Conservation (phyloP, 1,140 invertebrate genomes). For the Eupristina koningsbergeri region DNA sequence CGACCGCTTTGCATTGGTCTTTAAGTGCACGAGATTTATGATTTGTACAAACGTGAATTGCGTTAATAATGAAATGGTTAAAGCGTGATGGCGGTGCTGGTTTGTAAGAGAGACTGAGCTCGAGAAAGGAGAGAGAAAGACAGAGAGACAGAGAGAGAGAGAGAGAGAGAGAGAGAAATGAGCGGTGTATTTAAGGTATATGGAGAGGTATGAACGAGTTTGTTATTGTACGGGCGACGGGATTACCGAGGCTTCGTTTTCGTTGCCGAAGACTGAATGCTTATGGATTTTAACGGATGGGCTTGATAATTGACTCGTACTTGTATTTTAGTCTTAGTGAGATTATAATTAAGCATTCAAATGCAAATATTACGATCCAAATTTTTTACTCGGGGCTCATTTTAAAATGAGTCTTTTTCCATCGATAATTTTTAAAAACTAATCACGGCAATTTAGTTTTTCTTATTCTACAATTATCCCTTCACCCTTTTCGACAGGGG, state of each 20-base stretch:
- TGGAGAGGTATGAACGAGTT: constrained; percentile 2
- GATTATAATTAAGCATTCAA: neutral
- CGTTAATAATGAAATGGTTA: constrained; percentile 47
- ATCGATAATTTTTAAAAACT: constrained; percentile 7
- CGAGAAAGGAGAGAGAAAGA: neutral
- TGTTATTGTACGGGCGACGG: constrained; percentile 21
- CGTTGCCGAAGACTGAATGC: neutral
- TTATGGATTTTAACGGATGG: neutral
- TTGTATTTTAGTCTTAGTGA: constrained; percentile 2
- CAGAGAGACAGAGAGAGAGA: neutral
- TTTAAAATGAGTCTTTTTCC: neutral
- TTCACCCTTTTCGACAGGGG: neutral
- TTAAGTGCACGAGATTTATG: constrained; percentile 48
- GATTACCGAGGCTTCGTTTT: constrained; percentile 21
- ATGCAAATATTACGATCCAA: neutral
- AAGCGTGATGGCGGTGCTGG: constrained; percentile 25
- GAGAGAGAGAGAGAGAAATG: neutral
- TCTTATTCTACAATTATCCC: neutral
- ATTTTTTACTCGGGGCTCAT: neutral
- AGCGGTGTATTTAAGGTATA: constrained; percentile 14
- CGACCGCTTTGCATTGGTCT: constrained; percentile 21
- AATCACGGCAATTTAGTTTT: neutral
- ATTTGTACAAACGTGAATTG: constrained; percentile 45
- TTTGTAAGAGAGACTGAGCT: neutral
- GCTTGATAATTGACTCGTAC: constrained; percentile 13